Evolutionary conservation across 2,113 vertebrate genomes (phyloP).

Genomic region (Tricholaema leucomelas): DNA sequence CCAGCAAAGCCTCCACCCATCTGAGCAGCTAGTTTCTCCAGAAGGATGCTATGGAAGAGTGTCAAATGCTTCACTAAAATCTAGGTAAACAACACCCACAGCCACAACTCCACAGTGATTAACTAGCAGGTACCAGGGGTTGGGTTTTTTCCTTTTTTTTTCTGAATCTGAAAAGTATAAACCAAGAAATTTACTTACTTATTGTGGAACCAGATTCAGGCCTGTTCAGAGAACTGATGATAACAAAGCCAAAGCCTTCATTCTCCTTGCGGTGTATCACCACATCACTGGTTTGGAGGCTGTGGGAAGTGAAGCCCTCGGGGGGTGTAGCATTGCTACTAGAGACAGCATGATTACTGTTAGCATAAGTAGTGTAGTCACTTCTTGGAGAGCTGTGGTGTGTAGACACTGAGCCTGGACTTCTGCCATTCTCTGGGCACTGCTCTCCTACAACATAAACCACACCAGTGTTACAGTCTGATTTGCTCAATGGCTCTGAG

Average conservation of each 20-base stretch:
- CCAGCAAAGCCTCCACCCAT: no score
- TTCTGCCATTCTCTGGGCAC: constrained; percentile 94
- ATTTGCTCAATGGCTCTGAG: not conserved
- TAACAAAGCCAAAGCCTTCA: constrained; percentile 97
- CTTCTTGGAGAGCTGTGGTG: constrained; percentile 97
- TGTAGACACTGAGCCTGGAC: constrained; percentile 91
- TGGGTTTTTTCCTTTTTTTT: not conserved
- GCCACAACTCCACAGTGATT: not conserved
- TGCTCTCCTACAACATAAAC: constrained; percentile 82
- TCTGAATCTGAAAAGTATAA: not conserved
- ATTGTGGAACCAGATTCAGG: constrained; percentile 86
- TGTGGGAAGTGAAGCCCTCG: constrained; percentile 79
- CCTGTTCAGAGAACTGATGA: constrained; percentile 97
- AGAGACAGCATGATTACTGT: constrained; percentile 81
- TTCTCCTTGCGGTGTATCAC: constrained; percentile 95
- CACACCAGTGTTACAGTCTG: not conserved
- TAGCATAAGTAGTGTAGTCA: constrained; percentile 84
- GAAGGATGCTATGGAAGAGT: no score
- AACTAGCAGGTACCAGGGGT: not conserved
- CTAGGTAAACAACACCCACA: no score
- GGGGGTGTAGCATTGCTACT: constrained; percentile 76
- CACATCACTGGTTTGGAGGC: constrained; percentile 87
- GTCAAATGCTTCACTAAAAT: no score
- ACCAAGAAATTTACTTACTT: constrained; percentile 86
- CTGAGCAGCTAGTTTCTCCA: no score